These are phyloP conservation scores for Sternarchorhynchus goeldii DNA, from an alignment of 2,797 vertebrate species.

Conservation along the genomic window DNA sequence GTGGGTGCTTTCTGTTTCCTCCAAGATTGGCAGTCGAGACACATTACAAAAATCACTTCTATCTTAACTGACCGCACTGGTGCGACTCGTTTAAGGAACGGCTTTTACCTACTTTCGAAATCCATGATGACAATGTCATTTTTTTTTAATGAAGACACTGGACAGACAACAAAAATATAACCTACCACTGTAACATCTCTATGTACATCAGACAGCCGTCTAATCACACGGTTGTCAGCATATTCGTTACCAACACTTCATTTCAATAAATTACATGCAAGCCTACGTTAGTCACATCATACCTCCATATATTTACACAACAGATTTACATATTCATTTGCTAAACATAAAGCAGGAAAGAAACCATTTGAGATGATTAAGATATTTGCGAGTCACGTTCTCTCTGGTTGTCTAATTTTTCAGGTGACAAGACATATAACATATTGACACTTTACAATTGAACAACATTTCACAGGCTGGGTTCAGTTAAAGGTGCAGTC, in stretches of 20 bases:
- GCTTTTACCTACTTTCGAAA: not conserved
- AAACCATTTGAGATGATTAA: slow-evolving; percentile 14
- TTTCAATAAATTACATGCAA: slow-evolving; percentile 47
- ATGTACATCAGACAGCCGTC: slow-evolving; percentile 34
- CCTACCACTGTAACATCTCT: not conserved
- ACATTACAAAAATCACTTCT: not conserved
- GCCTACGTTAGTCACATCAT: slow-evolving; percentile 41
- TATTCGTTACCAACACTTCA: slow-evolving; percentile 3
- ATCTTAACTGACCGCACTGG: not conserved
- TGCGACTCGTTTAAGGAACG: not conserved
- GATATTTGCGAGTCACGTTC: slow-evolving; percentile 39
- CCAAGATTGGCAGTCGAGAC: not conserved
- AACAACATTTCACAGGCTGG: slow-evolving; percentile 75
- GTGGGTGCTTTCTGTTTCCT: not conserved
- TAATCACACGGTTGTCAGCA: slow-evolving; percentile 17
- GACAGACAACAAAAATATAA: slow-evolving; percentile 33
- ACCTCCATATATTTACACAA: slow-evolving; percentile 54
- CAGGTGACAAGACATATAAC: slow-evolving; percentile 78
- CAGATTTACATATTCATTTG: slow-evolving; percentile 51
- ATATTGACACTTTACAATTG: slow-evolving; percentile 82
- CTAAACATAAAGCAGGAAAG: slow-evolving; percentile 21
- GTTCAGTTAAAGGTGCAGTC: not conserved
- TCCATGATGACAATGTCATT: not conserved
- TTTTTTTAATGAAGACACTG: not conserved
- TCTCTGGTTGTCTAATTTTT: slow-evolving; percentile 51